These are phyloP conservation scores for Cephalotes varians DNA, from an alignment of 2,888 invertebrate species.

Conservation along the genomic window DNA sequence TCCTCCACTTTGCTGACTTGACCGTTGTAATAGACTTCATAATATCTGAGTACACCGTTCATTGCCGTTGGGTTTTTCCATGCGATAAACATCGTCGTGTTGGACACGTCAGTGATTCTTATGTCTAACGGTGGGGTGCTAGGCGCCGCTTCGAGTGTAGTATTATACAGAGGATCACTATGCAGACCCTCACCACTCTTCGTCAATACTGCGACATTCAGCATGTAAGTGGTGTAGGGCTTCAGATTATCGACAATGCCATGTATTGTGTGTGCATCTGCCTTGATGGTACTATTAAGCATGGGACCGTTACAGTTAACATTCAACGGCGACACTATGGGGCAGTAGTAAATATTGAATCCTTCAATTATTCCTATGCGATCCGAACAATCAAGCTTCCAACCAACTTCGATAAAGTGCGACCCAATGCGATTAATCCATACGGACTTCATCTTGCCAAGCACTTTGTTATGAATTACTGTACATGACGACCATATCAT, in stretches of 20 bases:
- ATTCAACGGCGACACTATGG: constrained; percentile 87
- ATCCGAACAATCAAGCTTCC: constrained; percentile 93
- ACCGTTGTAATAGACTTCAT: constrained; percentile 88
- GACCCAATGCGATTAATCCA: constrained; percentile 87
- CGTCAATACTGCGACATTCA: constrained; percentile 89
- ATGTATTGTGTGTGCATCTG: constrained; percentile 86
- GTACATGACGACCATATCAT: constrained; percentile 95
- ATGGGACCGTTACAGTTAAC: constrained; percentile 87
- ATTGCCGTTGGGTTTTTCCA: constrained; percentile 90
- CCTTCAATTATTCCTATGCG: constrained; percentile 91
- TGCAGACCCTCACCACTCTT: constrained; percentile 87
- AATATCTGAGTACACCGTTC: constrained; percentile 92
- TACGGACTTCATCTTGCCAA: constrained; percentile 88
- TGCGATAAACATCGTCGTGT: constrained; percentile 88
- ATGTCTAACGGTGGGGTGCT: constrained; percentile 88
- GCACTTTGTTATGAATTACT: constrained; percentile 86
- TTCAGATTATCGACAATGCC: constrained; percentile 89
- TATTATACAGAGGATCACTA: constrained; percentile 89
- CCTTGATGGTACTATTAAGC: constrained; percentile 85
- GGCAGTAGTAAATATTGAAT: constrained; percentile 92
- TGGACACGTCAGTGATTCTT: constrained; percentile 87
- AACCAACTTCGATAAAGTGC: constrained; percentile 89
- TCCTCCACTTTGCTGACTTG: constrained; percentile 73
- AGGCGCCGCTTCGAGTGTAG: constrained; percentile 91
- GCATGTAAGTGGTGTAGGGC: constrained; percentile 92